Evolutionary conservation across 2,113 vertebrate species (phyloP).

Genomic region (Phalacrocorax brasilianus): DNA sequence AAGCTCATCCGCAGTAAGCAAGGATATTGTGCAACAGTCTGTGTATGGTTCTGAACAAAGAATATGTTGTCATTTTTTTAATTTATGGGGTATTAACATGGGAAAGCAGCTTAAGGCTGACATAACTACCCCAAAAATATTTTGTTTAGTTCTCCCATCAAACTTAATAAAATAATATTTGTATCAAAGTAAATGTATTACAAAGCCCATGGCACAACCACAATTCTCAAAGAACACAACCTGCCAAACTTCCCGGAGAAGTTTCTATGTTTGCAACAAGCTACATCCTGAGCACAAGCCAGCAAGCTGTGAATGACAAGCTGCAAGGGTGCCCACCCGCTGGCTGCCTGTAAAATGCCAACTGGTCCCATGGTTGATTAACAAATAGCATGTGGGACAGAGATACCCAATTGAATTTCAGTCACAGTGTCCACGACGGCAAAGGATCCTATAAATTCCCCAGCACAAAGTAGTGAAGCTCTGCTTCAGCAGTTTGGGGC

Average conservation of each 20-base stretch:
- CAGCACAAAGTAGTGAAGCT: not conserved
- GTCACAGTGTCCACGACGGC: not conserved
- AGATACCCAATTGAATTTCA: not conserved
- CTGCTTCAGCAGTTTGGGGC: not conserved
- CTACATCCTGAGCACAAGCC: not conserved
- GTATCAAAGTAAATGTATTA: not conserved
- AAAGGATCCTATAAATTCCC: not conserved
- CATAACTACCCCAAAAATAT: not conserved
- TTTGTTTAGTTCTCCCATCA: not conserved
- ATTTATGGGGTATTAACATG: not conserved
- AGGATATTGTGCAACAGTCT: not conserved
- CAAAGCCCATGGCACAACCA: not conserved
- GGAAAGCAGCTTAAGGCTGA: not conserved
- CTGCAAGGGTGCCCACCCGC: not conserved
- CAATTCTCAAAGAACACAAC: not conserved
- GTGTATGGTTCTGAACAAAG: not conserved
- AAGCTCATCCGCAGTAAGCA: not conserved
- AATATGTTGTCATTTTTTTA: not conserved
- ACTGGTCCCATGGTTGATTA: fast-evolving
- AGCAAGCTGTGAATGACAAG: fast-evolving
- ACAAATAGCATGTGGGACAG: fast-evolving
- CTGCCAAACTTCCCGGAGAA: not conserved
- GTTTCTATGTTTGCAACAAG: not conserved
- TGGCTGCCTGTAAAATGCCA: not conserved
- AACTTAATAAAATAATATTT: not conserved